phyloP scores from a whole-genome alignment of 2,113 vertebrate species.

The Coregonus clupeaformis region DNA sequence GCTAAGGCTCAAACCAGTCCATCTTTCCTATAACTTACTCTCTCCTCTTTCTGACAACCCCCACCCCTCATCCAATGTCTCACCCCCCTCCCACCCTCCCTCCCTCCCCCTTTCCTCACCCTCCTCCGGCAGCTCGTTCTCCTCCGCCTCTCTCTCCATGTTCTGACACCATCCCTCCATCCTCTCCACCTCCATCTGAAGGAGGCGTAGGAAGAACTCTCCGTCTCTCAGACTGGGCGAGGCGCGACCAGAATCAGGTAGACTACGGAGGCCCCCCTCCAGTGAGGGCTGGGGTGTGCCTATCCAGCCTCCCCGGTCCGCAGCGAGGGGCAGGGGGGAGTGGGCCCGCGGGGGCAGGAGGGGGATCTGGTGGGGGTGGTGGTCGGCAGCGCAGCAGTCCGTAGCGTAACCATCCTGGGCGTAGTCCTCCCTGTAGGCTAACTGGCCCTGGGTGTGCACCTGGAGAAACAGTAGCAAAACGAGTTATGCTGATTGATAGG shows the following conservation, averaged over 20 bases:
- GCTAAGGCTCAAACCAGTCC: neutral
- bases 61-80: neutral
- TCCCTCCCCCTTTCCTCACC: slow-evolving; percentile 72
- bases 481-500: too few species aligned
- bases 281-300: slow-evolving; percentile 59
- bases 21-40: neutral
- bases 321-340: slow-evolving; percentile 69
- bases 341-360: slow-evolving; percentile 68
- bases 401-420: slow-evolving; percentile 87
- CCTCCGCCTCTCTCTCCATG: slow-evolving; percentile 95
- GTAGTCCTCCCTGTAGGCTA: slow-evolving; percentile 90
- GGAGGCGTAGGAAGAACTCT: slow-evolving; percentile 93
- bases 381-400: slow-evolving; percentile 67
- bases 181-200: slow-evolving; percentile 94
- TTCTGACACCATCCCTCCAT: slow-evolving; percentile 98
- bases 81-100: neutral
- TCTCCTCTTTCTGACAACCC: neutral
- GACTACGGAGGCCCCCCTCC: slow-evolving; percentile 92
- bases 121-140: slow-evolving; percentile 92
- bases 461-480: too few species aligned
- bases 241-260: slow-evolving; percentile 90
- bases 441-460: slow-evolving; percentile 93
- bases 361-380: slow-evolving; percentile 70
- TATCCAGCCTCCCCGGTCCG: slow-evolving; percentile 82
- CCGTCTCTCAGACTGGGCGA: slow-evolving; percentile 93